phyloP scores from a whole-genome alignment of 1,140 invertebrate species.

The Phthorimaea operculella region DNA sequence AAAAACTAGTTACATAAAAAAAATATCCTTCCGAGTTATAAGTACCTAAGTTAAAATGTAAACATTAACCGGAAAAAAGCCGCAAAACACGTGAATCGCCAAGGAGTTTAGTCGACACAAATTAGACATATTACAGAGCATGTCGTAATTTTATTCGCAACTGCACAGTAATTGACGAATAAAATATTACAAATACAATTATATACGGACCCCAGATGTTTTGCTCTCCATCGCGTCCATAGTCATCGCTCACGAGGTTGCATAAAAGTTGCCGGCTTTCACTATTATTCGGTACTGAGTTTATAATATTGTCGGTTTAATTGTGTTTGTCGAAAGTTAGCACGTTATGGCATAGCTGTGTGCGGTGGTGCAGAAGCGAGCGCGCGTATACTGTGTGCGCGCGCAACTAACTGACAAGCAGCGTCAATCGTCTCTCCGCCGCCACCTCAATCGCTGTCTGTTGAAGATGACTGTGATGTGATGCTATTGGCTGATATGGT shows the following conservation, averaged over 20 bases:
- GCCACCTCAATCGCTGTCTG: no score
- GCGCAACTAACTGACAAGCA: constrained; percentile 21
- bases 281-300: not conserved
- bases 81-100: no score
- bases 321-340: not conserved
- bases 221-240: constrained; percentile 23
- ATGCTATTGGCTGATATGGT: no score
- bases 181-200: no score
- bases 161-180: not conserved
- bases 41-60: no score
- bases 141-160: not conserved
- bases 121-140: not conserved
- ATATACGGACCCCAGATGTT: constrained; percentile 22
- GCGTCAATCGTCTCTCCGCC: no score
- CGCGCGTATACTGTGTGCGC: constrained; percentile 28
- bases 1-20: no score
- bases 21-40: no score
- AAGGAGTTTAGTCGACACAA: no score
- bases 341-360: constrained; percentile 9
- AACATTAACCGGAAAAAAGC: no score
- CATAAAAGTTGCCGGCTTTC: not conserved
- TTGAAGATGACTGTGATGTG: no score
- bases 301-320: not conserved
- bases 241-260: not conserved
- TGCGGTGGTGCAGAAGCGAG: constrained; percentile 27